Conservation (phyloP, 92 coral and sea anemone species). For the Anthopleura xanthogrammica region DNA sequence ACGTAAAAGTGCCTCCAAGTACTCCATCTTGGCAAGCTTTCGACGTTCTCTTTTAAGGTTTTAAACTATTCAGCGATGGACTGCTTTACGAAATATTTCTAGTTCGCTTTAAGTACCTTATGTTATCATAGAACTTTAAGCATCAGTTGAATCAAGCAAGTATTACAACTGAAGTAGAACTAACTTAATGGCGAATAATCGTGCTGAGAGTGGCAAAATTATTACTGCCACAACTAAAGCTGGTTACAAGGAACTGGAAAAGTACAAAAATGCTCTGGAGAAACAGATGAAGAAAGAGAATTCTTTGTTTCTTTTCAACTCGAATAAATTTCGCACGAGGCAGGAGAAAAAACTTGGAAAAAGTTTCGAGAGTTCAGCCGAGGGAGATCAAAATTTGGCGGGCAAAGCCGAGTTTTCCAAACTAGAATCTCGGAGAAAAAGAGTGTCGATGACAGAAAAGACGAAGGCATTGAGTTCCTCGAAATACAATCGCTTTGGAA, state of each 20-base stretch:
- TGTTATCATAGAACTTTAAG: background rate
- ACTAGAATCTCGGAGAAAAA: background rate
- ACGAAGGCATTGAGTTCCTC: background rate
- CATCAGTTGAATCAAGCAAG: background rate
- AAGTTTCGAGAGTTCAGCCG: background rate
- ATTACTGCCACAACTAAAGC: conserved; percentile 7
- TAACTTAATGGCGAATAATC: background rate
- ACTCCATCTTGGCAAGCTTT: no score
- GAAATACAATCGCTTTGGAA: background rate
- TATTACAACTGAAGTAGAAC: no score
- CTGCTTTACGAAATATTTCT: no score
- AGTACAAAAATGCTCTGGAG: conserved; percentile 25
- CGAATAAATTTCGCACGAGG: conserved; percentile 26
- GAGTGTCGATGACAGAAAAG: background rate
- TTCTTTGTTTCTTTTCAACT: conserved; percentile 27
- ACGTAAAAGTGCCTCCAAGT: no score
- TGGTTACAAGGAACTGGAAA: conserved; percentile 22
- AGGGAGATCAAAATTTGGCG: background rate
- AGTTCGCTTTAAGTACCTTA: no score
- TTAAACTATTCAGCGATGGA: no score
- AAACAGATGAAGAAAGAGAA: conserved; percentile 24
- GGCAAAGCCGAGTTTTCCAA: background rate
- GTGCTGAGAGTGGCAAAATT: conserved; percentile 12
- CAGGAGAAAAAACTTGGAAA: conserved; percentile 38
- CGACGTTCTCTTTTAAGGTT: no score